phyloP scores from a whole-genome alignment of 2,797 vertebrate species.

The Chelon auratus region DNA sequence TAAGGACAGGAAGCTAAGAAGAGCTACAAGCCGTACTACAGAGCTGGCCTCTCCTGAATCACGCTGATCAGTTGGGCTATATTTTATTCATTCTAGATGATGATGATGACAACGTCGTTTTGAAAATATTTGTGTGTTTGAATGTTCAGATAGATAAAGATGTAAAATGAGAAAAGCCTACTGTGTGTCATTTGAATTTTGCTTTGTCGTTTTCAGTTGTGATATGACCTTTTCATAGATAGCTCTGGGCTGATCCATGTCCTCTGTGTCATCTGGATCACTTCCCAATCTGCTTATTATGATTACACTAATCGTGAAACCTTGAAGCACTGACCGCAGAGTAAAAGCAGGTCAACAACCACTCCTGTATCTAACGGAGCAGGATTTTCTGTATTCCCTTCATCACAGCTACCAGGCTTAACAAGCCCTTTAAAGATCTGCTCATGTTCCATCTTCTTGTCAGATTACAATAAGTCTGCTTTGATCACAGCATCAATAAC shows the following conservation, averaged over 20 bases:
- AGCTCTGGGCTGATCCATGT: background rate
- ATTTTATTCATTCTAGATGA: too few relatives aligned
- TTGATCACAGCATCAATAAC: background rate
- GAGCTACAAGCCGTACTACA: too few relatives aligned
- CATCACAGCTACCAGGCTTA: background rate
- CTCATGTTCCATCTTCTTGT: background rate
- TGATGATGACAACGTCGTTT: too few relatives aligned
- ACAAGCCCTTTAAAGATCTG: slow-evolving; percentile 3
- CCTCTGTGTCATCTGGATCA: slow-evolving; percentile 25
- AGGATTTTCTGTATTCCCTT: background rate
- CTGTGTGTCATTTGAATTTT: too few relatives aligned
- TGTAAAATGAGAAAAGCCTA: too few relatives aligned
- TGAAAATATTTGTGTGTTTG: too few relatives aligned
- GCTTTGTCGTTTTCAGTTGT: slow-evolving; percentile 7
- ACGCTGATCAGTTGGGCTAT: too few relatives aligned
- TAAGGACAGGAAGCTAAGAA: too few relatives aligned
- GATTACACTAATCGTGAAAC: slow-evolving; percentile 31
- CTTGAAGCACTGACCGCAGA: slow-evolving; percentile 4
- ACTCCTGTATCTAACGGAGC: background rate
- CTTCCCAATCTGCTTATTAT: slow-evolving; percentile 33
- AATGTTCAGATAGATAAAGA: too few relatives aligned
- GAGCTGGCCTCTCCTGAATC: too few relatives aligned
- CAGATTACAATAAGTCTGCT: slow-evolving; percentile 7
- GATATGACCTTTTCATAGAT: slow-evolving; percentile 9
- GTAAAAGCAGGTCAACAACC: slow-evolving; percentile 12